Base-by-base conservation (phyloP, 2,113 vertebrate genomes). In the Takifugu flavidus region DNA sequence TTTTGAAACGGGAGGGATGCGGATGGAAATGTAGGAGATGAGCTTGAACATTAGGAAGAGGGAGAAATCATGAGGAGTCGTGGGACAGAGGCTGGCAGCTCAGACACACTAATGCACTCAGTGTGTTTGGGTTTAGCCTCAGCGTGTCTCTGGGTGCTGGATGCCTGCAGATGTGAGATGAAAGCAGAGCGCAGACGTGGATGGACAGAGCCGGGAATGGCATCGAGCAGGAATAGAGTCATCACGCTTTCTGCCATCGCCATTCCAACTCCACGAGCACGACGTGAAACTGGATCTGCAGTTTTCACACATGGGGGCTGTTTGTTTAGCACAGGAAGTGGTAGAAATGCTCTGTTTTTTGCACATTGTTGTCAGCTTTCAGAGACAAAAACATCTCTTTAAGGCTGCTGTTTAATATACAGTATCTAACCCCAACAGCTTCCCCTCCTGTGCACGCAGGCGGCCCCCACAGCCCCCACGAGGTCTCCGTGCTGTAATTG, bases 401-500 rank as follows among this genome's bases (percentile, higher is more conserved):
- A 39, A 39, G 8, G 7, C 34, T 39, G 3, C 34, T 39, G 7
- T 34, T 39, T 39, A 10, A 39, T 39, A 11, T 10, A 39, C 34
- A 39, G 7, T 11, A 39, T 39, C 5, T 39, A 11, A 39, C 7
- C 34, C 7, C 34, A 31, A 31, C 5, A 31, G 29, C 7, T 31
- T 31, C 7, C 29, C 29, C 53, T n/a, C 11, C 43, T 2, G 44
- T n/a, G 15, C 47, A n/a, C 47, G 25, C 47, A 49, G 2, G 7
- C 4, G n/a, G 5, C 15, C 46, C 47, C 15, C n/a, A 49, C 25
- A 29, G 56, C 49, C 53, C 60, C 53, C 20, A 46, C 53, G 11
- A 67, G 67, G 53, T 57, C 65, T 70, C 87, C 76, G 5, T 90
- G 80, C 49, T 60, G 25, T 88, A 86, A 89, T 90, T 81, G 86